phyloP scores from a whole-genome alignment of 2,797 vertebrate genomes.

The Agapornis canus region DNA sequence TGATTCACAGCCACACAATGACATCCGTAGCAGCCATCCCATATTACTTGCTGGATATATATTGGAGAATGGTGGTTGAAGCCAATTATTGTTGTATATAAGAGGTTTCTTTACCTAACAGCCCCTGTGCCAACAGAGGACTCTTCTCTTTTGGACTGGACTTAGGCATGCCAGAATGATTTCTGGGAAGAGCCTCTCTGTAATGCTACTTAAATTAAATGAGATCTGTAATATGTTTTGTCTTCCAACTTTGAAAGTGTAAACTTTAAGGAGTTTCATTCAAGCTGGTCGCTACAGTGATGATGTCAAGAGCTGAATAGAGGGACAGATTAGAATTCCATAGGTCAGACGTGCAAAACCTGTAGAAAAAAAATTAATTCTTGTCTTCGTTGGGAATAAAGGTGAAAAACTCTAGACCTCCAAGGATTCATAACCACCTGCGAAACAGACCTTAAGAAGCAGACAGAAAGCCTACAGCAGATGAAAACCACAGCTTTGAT shows the following conservation, averaged over 20 bases:
- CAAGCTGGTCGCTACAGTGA: neutral
- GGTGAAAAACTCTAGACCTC: neutral
- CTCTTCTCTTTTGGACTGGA: neutral
- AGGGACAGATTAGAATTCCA: neutral
- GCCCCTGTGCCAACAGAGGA: neutral
- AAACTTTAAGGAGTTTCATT: neutral
- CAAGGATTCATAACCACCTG: neutral
- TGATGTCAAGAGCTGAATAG: neutral
- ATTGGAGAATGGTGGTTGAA: neutral
- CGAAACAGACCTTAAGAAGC: neutral
- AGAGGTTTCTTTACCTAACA: neutral
- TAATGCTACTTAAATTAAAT: neutral
- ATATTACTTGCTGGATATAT: neutral
- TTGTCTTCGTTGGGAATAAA: neutral
- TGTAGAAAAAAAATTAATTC: neutral
- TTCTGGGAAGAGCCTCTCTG: neutral
- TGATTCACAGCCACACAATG: neutral
- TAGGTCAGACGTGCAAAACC: neutral
- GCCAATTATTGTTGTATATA: neutral
- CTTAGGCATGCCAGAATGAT: neutral
- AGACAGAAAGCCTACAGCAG: neutral
- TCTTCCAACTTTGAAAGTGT: neutral
- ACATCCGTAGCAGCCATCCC: neutral
- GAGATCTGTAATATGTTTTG: neutral
- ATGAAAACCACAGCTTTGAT: neutral